Conservation (phyloP, 2,888 invertebrate genomes). For the Aricia artaxerxes region DNA sequence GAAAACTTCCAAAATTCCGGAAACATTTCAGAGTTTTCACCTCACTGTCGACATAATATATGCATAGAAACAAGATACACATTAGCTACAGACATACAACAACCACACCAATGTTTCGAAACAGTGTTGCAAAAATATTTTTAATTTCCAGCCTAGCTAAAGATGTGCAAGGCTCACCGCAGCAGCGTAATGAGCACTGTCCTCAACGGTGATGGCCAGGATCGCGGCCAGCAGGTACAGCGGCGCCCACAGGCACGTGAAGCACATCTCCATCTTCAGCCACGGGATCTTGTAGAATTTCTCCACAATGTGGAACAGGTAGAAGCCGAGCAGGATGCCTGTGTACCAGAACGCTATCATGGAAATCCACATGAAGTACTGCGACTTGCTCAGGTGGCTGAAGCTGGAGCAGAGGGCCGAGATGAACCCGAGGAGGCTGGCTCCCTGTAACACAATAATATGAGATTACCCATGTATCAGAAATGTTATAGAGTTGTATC, state of each 20-base stretch:
- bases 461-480: neutral
- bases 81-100: no score
- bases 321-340: constrained; percentile 87
- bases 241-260: constrained; percentile 86
- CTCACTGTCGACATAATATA: no score
- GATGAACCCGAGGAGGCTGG: constrained; percentile 89
- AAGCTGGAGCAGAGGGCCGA: constrained; percentile 84
- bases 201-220: constrained; percentile 82
- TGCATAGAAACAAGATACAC: no score
- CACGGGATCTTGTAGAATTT: constrained; percentile 92
- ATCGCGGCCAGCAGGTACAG: constrained; percentile 88
- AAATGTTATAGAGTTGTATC: no score
- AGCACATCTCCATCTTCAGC: constrained; percentile 90
- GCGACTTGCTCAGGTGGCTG: constrained; percentile 79
- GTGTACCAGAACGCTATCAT: constrained; percentile 94
- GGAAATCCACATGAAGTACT: constrained; percentile 88
- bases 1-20: no score
- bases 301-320: constrained; percentile 92
- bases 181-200: constrained; percentile 84
- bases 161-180: constrained; percentile 80
- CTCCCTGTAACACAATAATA: constrained; percentile 65
- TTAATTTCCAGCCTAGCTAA: no score
- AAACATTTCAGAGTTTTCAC: no score
- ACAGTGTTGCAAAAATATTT: constrained; percentile 40
- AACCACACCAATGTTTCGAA: no score